Evolutionary conservation across 2,113 vertebrate species (phyloP).

Genomic region (Promerops cafer): DNA sequence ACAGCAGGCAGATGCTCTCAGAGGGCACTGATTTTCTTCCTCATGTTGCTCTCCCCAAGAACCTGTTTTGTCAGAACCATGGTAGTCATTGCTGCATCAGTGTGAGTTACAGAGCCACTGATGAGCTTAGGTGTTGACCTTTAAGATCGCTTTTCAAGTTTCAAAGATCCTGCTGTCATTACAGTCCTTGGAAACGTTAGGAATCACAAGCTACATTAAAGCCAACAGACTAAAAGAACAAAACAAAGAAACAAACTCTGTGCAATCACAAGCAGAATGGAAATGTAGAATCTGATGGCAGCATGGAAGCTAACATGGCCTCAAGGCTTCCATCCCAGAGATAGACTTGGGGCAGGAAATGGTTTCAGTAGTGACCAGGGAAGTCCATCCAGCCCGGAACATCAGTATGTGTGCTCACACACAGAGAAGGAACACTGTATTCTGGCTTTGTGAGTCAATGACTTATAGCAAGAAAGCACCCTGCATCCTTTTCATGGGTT

Average conservation of each 20-base stretch:
- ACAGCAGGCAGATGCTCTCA: background rate
- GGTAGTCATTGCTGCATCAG: background rate
- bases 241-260: background rate
- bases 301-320: background rate
- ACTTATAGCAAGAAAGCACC: background rate
- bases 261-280: background rate
- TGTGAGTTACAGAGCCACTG: background rate
- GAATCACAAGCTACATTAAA: background rate
- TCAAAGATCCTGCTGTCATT: background rate
- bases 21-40: background rate
- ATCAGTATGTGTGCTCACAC: background rate
- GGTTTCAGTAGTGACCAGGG: background rate
- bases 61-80: background rate
- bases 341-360: accelerated
- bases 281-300: background rate
- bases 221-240: background rate
- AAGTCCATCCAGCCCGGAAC: background rate
- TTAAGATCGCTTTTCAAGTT: background rate
- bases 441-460: background rate
- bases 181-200: background rate
- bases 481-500: background rate
- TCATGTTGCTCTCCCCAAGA: background rate
- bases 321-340: background rate
- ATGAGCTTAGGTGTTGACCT: background rate
- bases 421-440: background rate